These are phyloP conservation scores for Melikaiella ostensackeni DNA, from an alignment of 2,888 invertebrate genomes.

Conservation along the genomic window DNA sequence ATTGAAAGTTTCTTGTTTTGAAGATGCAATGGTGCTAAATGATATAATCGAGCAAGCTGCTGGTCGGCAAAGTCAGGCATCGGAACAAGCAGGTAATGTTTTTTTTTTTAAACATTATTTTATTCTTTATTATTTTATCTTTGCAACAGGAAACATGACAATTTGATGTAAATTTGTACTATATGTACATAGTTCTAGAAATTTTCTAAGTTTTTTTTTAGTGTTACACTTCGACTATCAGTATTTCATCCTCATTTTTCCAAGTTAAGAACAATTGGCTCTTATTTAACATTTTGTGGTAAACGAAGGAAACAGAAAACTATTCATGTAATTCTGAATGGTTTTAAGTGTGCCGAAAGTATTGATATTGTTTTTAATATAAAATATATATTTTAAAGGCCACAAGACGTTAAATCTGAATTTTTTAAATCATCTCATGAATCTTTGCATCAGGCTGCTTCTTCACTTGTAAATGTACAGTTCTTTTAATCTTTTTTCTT, in stretches of 20 bases:
- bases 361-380: too few species aligned
- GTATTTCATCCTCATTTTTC: constrained; percentile 3
- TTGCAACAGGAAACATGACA: constrained; percentile 38
- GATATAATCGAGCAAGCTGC: constrained; percentile 98
- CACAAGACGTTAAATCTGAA: not conserved
- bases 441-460: constrained; percentile 36
- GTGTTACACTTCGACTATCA: constrained; percentile 8
- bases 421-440: constrained; percentile 18
- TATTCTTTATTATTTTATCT: constrained; percentile 42
- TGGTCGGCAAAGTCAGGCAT: constrained; percentile 90
- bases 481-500: constrained; percentile 8
- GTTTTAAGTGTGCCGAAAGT: not conserved
- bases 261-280: not conserved
- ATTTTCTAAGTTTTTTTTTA: constrained; percentile 39
- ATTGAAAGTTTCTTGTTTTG: not conserved
- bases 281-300: constrained; percentile 5
- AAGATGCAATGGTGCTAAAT: constrained; percentile 98
- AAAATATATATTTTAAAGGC: not conserved
- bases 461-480: constrained; percentile 26
- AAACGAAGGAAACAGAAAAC: not conserved
- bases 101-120: not conserved
- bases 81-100: constrained; percentile 90
- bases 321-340: not conserved
- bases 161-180: constrained; percentile 45
- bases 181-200: constrained; percentile 34